These are phyloP conservation scores for Anoplius nigerrimus DNA, from an alignment of 2,888 invertebrate genomes.

Conservation along the genomic window DNA sequence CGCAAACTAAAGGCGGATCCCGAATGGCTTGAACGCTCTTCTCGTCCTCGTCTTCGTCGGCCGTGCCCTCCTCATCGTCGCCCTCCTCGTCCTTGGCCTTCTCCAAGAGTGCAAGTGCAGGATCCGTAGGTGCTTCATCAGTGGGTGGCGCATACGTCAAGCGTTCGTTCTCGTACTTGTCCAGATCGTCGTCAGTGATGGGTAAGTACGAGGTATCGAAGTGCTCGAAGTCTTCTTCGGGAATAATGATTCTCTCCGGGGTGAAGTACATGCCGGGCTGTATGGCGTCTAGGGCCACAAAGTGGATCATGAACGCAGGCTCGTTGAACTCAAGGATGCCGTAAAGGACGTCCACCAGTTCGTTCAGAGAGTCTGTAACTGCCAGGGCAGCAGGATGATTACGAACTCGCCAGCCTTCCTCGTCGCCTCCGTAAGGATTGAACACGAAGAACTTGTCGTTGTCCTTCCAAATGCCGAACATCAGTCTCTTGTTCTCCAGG, in stretches of 20 bases:
- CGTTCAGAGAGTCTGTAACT: constrained; percentile 59
- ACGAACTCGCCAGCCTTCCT: constrained; percentile 63
- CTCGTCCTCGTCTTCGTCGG: constrained; percentile 3
- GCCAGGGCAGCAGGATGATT: constrained; percentile 57
- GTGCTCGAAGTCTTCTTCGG: constrained; percentile 44
- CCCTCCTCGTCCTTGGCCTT: constrained; percentile 43
- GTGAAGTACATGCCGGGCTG: constrained; percentile 53
- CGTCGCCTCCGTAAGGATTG: constrained; percentile 69
- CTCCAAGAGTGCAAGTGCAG: not conserved
- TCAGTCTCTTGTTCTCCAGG: constrained; percentile 64
- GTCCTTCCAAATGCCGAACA: constrained; percentile 65
- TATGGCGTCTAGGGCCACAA: constrained; percentile 56
- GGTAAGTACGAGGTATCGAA: constrained; percentile 64
- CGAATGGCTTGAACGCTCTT: constrained; percentile 21
- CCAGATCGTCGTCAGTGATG: constrained; percentile 64
- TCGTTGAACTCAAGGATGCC: constrained; percentile 66
- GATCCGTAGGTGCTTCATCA: not conserved
- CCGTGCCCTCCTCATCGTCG: constrained; percentile 33
- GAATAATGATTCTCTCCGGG: constrained; percentile 33
- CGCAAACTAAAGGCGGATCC: constrained; percentile 43
- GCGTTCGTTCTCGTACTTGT: not conserved
- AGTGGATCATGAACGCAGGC: constrained; percentile 60
- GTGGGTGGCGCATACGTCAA: not conserved
- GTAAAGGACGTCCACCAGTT: constrained; percentile 61
- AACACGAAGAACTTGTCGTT: constrained; percentile 59